Percentiles rank a stretch among this genome's conserved stretches.
phyloP scores from a whole-genome alignment of 1,140 invertebrate species.

The Meteorus sp. region DNA sequence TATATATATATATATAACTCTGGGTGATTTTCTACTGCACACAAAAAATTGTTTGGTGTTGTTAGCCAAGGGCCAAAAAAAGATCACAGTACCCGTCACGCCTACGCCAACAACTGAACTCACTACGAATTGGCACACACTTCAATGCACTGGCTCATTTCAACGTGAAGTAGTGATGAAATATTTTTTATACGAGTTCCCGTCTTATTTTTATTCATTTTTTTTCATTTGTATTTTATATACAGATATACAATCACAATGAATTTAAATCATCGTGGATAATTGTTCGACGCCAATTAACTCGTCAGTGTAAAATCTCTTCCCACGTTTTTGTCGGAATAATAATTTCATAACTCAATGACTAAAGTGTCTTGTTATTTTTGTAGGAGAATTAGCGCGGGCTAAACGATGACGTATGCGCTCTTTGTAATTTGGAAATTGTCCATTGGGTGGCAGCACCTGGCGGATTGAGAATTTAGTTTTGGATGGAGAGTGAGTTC shows the following conservation, averaged over 20 bases:
- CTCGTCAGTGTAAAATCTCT: no score
- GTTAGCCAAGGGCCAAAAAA: slow-evolving; percentile 13
- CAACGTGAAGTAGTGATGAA: background rate
- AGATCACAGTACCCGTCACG: slow-evolving; percentile 23
- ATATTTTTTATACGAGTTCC: background rate
- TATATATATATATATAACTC: slow-evolving; percentile 11
- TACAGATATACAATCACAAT: no score
- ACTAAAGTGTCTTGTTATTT: background rate
- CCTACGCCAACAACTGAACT: slow-evolving; percentile 19
- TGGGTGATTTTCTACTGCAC: slow-evolving; percentile 13
- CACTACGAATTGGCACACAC: background rate
- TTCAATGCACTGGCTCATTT: no score
- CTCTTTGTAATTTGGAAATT: background rate
- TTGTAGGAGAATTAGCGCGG: background rate
- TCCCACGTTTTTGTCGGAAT: no score
- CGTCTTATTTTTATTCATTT: no score
- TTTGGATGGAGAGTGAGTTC: no score
- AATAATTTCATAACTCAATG: slow-evolving; percentile 2
- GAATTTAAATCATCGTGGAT: no score
- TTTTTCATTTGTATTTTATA: no score
- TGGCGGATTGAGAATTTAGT: slow-evolving; percentile 38
- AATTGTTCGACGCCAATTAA: no score
- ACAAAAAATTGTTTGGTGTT: background rate
- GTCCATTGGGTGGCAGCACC: slow-evolving; percentile 46
- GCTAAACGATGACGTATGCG: background rate